phyloP scores from a whole-genome alignment of 1,140 invertebrate species.

The Eumeta japonica region DNA sequence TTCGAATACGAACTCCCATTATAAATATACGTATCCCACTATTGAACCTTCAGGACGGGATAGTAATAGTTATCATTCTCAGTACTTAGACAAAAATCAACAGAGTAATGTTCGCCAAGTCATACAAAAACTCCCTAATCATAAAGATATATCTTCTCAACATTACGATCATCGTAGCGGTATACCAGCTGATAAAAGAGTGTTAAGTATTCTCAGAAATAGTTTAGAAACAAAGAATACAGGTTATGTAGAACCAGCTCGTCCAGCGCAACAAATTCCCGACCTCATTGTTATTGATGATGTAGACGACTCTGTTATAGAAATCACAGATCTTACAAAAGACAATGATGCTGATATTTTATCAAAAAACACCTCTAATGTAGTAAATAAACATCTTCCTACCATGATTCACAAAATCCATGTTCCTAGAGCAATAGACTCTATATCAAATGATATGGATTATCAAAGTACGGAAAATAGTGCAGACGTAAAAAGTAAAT shows the following conservation, averaged over 20 bases:
- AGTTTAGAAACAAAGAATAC: constrained; percentile 66
- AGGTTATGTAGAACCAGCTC: constrained; percentile 56
- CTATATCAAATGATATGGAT: constrained; percentile 32
- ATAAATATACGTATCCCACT: constrained; percentile 30
- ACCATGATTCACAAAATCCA: constrained; percentile 61
- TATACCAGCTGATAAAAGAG: constrained; percentile 63
- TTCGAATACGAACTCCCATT: no score
- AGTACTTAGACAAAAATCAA: constrained; percentile 36
- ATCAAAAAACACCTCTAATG: constrained; percentile 41
- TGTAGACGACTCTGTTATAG: constrained; percentile 45
- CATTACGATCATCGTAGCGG: constrained; percentile 29
- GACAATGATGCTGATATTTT: constrained; percentile 27
- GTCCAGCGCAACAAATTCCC: constrained; percentile 41
- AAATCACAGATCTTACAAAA: constrained; percentile 45
- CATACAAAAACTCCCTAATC: constrained; percentile 44
- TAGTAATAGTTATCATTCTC: constrained; percentile 27
- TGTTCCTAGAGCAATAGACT: constrained; percentile 65
- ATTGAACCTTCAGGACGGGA: constrained; percentile 25
- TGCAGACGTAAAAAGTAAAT: constrained; percentile 31
- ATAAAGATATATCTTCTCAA: constrained; percentile 34
- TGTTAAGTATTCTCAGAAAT: constrained; percentile 66
- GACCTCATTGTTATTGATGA: constrained; percentile 55
- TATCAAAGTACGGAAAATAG: constrained; percentile 29
- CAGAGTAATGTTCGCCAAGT: constrained; percentile 48
- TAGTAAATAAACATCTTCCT: constrained; percentile 54